Evolutionary conservation across 1,140 invertebrate species (phyloP).

Genomic region (Uloborus diversus): DNA sequence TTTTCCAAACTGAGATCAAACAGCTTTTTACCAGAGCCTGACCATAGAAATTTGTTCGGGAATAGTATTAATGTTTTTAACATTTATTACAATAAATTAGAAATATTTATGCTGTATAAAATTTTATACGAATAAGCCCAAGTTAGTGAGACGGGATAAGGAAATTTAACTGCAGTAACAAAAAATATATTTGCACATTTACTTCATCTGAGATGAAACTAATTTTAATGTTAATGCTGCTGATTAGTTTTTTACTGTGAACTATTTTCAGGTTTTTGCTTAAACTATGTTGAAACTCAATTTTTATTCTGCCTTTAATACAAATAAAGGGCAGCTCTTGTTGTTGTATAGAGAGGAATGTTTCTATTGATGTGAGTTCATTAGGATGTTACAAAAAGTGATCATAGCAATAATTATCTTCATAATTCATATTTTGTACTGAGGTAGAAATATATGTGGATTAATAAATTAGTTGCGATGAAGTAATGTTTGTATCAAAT

Average conservation of each 20-base stretch:
- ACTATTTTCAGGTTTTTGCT: background rate
- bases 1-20: too few species aligned
- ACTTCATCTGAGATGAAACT: background rate
- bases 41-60: too few species aligned
- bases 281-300: background rate
- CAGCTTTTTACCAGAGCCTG: too few species aligned
- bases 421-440: conserved; percentile 34
- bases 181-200: background rate
- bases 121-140: too few species aligned
- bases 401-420: background rate
- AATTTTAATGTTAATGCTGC: background rate
- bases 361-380: background rate
- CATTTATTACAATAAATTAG: too few species aligned
- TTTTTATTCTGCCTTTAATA: background rate
- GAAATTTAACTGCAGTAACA: background rate
- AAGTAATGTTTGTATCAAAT: conserved; percentile 40
- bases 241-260: background rate
- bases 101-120: too few species aligned
- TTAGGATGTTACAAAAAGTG: background rate
- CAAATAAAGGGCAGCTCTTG: background rate
- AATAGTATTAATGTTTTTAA: too few species aligned
- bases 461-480: conserved; percentile 24
- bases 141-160: background rate
- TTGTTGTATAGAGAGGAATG: too few species aligned
- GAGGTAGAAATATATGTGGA: conserved; percentile 2